These are phyloP conservation scores for Caenorhabditis sp. DNA, from an alignment of 2,888 invertebrate species.

Conservation along the genomic window DNA sequence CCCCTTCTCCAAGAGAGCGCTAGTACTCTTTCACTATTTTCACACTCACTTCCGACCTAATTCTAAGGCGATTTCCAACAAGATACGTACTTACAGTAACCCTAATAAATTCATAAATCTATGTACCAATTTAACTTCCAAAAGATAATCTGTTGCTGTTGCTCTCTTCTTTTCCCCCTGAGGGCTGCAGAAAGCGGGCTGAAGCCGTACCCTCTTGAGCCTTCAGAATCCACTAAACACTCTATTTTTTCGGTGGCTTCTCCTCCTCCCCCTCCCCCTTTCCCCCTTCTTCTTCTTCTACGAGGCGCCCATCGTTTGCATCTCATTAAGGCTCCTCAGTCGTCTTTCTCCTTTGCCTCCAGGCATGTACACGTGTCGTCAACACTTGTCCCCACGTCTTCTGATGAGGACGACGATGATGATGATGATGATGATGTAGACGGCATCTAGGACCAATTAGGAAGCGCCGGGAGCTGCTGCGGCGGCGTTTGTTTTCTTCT, in stretches of 20 bases:
- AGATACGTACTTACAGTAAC: no score
- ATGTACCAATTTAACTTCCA: no score
- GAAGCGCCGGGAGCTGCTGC: neutral
- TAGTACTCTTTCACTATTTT: neutral
- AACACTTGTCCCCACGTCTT: constrained; percentile 46
- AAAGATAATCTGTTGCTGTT: neutral
- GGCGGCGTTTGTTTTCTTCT: neutral
- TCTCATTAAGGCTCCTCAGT: constrained; percentile 53
- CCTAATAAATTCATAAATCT: no score
- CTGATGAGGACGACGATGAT: constrained; percentile 16
- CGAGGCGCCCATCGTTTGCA: constrained; percentile 59
- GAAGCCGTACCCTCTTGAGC: constrained; percentile 23
- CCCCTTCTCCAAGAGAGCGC: no score
- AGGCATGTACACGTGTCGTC: constrained; percentile 44
- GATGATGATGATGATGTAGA: constrained; percentile 37
- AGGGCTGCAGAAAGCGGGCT: no score
- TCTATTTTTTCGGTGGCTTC: constrained; percentile 35
- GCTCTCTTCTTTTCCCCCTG: no score
- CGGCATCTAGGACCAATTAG: neutral
- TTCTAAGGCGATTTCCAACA: no score
- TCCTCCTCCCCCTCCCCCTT: constrained; percentile 12
- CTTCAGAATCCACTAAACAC: constrained; percentile 34
- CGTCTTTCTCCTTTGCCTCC: constrained; percentile 3
- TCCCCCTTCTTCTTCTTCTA: neutral
- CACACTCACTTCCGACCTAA: no score